These are phyloP conservation scores for Tenebrosternarchus preto DNA, from an alignment of 2,113 vertebrate species.

Conservation along the genomic window DNA sequence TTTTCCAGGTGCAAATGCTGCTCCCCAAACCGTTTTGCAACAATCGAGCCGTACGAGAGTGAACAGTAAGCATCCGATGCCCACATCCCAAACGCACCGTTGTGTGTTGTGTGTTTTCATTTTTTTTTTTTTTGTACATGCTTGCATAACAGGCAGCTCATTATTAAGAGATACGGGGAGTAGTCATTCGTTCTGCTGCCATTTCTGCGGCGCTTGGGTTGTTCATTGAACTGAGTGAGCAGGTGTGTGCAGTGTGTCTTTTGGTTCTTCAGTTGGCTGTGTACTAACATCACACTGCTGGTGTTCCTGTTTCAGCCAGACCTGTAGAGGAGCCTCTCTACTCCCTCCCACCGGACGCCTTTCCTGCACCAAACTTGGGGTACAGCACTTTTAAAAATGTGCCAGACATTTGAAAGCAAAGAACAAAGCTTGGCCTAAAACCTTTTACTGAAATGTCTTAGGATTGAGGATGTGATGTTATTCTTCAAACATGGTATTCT, in stretches of 20 bases:
- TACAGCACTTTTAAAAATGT: slow-evolving; percentile 45
- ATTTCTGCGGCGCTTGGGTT: no score
- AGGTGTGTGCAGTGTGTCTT: neutral
- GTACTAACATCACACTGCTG: slow-evolving; percentile 11
- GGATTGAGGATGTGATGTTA: no score
- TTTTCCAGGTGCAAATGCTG: slow-evolving; percentile 53
- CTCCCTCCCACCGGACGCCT: slow-evolving; percentile 76
- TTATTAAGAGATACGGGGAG: no score
- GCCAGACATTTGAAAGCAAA: no score
- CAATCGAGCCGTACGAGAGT: slow-evolving; percentile 52
- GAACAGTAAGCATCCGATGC: slow-evolving; percentile 62
- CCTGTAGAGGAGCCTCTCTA: slow-evolving; percentile 75
- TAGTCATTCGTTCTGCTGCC: slow-evolving; percentile 7
- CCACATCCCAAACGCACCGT: neutral
- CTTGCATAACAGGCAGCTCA: no score
- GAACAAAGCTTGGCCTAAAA: no score
- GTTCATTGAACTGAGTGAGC: neutral
- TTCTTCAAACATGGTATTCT: no score
- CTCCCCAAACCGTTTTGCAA: slow-evolving; percentile 62
- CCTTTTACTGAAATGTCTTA: neutral
- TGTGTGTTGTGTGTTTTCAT: neutral
- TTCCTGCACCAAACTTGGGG: slow-evolving; percentile 65
- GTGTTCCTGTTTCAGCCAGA: slow-evolving; percentile 57
- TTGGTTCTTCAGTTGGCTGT: no score
- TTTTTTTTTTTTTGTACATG: no score